Evolutionary conservation across 2,888 invertebrate species (phyloP).

Genomic region (Gastracanthus pulcherrimus): DNA sequence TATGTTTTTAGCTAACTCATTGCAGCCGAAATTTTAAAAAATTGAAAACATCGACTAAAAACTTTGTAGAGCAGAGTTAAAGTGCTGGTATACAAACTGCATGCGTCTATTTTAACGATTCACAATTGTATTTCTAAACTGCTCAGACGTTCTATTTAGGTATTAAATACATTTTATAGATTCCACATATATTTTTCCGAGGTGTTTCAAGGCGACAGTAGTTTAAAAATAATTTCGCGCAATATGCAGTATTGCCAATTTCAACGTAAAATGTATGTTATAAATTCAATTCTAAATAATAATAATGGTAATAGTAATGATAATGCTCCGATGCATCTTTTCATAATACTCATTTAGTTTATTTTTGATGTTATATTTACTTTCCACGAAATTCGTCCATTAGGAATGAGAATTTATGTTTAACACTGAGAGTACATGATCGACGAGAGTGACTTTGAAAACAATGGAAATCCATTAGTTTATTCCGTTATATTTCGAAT

Average conservation of each 20-base stretch:
- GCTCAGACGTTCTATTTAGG: neutral
- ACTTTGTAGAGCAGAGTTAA: neutral
- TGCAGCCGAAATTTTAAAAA: no score
- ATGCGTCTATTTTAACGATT: neutral
- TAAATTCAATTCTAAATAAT: conserved; percentile 16
- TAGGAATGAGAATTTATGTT: neutral
- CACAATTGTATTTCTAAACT: neutral
- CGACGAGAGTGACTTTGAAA: no score
- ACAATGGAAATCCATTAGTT: neutral
- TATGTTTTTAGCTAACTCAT: no score
- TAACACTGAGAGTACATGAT: no score
- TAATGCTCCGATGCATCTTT: conserved; percentile 4
- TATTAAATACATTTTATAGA: conserved; percentile 12
- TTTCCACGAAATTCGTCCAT: neutral
- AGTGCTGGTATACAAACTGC: neutral
- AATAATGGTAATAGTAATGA: neutral
- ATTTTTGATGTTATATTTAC: neutral
- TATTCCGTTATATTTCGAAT: neutral
- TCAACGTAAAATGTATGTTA: conserved; percentile 16
- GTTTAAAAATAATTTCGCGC: conserved; percentile 4
- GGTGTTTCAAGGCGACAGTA: conserved; percentile 63
- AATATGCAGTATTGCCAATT: conserved; percentile 20
- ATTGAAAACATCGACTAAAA: no score
- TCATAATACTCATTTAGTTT: conserved; percentile 8
- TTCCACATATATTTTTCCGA: conserved; percentile 26